These are phyloP conservation scores for Corynorhinus townsendii DNA, from an alignment of 2,113 vertebrate species.

Conservation along the genomic window DNA sequence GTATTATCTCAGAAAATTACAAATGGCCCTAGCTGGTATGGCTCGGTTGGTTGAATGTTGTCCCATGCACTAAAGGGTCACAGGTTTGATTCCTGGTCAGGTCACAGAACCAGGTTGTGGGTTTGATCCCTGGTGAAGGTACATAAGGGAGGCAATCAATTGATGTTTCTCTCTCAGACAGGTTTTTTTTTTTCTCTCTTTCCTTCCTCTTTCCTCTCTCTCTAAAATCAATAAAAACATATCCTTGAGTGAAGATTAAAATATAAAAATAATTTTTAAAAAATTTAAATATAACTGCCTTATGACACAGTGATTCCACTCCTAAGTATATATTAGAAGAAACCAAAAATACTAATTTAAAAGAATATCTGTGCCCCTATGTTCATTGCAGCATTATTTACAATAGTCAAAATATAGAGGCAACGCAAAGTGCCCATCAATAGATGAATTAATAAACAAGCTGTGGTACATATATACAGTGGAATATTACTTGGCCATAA, in stretches of 20 bases:
- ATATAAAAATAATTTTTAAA: neutral
- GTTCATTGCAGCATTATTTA: neutral
- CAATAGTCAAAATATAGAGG: neutral
- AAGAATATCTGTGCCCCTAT: neutral
- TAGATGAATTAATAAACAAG: neutral
- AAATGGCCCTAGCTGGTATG: neutral
- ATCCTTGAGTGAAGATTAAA: neutral
- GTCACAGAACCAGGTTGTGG: neutral
- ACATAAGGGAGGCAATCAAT: neutral
- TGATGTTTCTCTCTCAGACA: neutral
- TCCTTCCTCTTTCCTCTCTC: neutral
- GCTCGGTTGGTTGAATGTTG: neutral
- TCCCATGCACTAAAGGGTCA: neutral
- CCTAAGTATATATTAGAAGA: neutral
- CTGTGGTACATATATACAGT: neutral
- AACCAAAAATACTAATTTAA: neutral
- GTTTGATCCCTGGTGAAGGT: too few species aligned
- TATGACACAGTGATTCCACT: neutral
- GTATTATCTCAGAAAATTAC: neutral
- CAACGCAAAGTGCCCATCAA: neutral
- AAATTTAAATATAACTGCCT: neutral
- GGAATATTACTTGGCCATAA: neutral
- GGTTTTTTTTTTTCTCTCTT: neutral
- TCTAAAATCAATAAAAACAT: neutral
- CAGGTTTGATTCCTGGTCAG: neutral